Base-by-base conservation (phyloP, 2,797 vertebrate genomes). In the Cossypha niveicapilla region DNA sequence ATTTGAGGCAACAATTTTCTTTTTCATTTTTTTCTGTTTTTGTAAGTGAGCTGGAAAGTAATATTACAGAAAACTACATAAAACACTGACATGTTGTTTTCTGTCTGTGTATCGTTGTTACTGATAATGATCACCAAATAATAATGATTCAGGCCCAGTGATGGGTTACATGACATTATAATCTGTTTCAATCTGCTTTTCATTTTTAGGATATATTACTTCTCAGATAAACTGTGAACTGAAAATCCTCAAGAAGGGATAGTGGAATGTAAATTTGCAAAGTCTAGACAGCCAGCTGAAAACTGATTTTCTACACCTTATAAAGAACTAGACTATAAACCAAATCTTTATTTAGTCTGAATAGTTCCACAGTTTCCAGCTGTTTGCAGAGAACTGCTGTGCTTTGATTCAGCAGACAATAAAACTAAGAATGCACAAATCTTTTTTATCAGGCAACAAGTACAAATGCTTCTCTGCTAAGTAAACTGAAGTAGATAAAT, bases 201-300 rank as follows among this genome's bases (percentile, higher is more conserved):
- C 96, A 92, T 96, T 96, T 94, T 97, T 93, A 91, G 88, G 80
- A 81, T 76, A 96, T 94, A 89, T 95, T 96, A 91, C 77, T 95
- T 97, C 96, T 92, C 47, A 95, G 92, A 94, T 96, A 94, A 95
- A 61, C 60, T 32, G 37, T 51, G 72, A 92, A 92, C 87, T 86
- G 70, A 95, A 96, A 89, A 82, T 80, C 66, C 44, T 73, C 22
- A 71, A 66, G 76, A 86, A 92, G 48, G 82, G 41, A 78, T 18
- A 86, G 47, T 19, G 76, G 70, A 92, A 93, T 93, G 51, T 83
- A 91, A 93, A 95, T 96, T 89, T 94, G 48, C 13, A 0, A 92
- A 68, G 51, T 95, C 77, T 96, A 96, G 86, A 93, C 79, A 90
- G 48, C 56, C 86, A 94, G 48, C 21, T 90, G 78, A 92, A 96